Percentiles rank a stretch among this genome's conserved stretches.
Evolutionary conservation across 2,888 invertebrate species (phyloP).

Genomic region (Calliscelio sp.): DNA sequence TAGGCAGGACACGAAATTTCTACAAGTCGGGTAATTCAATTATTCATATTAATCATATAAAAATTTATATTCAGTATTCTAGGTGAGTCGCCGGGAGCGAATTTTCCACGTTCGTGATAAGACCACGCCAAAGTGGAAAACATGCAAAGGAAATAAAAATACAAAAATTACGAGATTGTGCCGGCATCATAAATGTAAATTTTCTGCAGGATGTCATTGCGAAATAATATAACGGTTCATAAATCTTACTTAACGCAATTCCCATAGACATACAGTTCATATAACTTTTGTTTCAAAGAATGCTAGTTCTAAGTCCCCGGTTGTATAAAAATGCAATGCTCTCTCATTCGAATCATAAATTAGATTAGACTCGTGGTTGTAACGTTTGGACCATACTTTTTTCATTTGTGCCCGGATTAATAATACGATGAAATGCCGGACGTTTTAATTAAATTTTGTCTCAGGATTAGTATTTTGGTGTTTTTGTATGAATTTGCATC

Average conservation of each 20-base stretch:
- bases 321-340: not conserved
- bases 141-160: slow-evolving; percentile 23
- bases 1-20: slow-evolving; percentile 3
- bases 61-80: slow-evolving; percentile 55
- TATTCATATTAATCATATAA: slow-evolving; percentile 59
- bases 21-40: slow-evolving; percentile 36
- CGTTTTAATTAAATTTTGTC: slow-evolving; percentile 62
- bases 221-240: slow-evolving; percentile 32
- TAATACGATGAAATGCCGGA: slow-evolving; percentile 44
- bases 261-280: not conserved
- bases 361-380: slow-evolving; percentile 20
- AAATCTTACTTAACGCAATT: slow-evolving; percentile 34
- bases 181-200: slow-evolving; percentile 44
- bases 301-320: slow-evolving; percentile 14
- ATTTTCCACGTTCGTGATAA: slow-evolving; percentile 46
- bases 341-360: slow-evolving; percentile 44
- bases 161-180: slow-evolving; percentile 30
- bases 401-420: slow-evolving; percentile 35
- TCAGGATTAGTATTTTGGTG: slow-evolving; percentile 58
- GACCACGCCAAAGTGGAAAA: slow-evolving; percentile 23
- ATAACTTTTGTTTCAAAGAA: slow-evolving; percentile 19
- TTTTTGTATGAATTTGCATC: slow-evolving; percentile 63
- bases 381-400: slow-evolving; percentile 14
- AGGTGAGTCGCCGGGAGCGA: slow-evolving; percentile 10
- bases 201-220: slow-evolving; percentile 18